Base-by-base conservation (phyloP, 2,113 vertebrate species). In the human (Homo sapiens) region DNA sequence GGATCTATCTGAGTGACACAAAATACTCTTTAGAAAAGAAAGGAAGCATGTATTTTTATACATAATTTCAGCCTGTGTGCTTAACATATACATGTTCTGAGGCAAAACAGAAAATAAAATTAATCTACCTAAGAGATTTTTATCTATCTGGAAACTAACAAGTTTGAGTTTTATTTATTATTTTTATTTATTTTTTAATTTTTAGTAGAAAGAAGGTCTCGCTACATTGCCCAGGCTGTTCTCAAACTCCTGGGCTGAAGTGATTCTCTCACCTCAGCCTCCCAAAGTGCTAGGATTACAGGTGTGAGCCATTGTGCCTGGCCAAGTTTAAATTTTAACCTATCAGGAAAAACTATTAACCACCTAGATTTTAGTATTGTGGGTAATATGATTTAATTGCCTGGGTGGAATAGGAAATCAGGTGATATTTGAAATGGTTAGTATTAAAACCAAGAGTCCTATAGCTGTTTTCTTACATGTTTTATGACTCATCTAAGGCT, bases 101-200 rank as follows among this genome's bases (percentile, higher is more conserved):
- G 57, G 70, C 87, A 95, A 91, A 95, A 72, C 76, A 59, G 81
- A 76, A 95, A 89, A 73, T 90, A 59, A 97, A 84, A 92, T 89
- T 35, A 70, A 84, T 75, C 57, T 83, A 90, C 8, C 3, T 90
- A 92, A 82, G 45, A 57, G 16, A 84, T 94, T 95, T 96, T 66
- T 85, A 73, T 79, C 38, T 68, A 66, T n/a, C 66, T 89, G 27
- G 52, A 94, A 25, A 90, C 40, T 57, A 80, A 88, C 30, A 85
- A 83, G 61, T n/a, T 92, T 92, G 38, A 83, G 20, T 93, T 92
- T 84, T 82, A 84, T 61, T 27, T 61, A 30, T 61, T 27, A 30
- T 64, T 64, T 64, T 64, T 64, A 64, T 64, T 18, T 55, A 55
- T 55, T 55, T 64, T 64, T 32, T 64, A 64, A 64, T 64, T 64